Base-by-base conservation (phyloP, 2,113 vertebrate species). In the Mus pahari region DNA sequence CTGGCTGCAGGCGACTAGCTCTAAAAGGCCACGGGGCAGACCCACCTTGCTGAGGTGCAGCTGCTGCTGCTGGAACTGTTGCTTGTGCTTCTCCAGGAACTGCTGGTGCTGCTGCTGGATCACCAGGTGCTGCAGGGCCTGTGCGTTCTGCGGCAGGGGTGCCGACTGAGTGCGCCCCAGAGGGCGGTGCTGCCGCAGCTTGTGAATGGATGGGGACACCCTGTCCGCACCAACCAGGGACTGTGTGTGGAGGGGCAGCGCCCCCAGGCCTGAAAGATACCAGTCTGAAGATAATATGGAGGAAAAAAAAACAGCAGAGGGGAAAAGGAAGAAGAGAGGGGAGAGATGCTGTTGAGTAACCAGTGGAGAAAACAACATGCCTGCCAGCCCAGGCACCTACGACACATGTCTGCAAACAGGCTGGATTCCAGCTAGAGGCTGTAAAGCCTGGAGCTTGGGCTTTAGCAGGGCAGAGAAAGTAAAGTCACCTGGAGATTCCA, bases 41-140 rank as follows among this genome's bases (percentile, higher is more conserved):
- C 98, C 81, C 98, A 99, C 99, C 99, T 99, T 99, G 99, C 98
- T 99, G 98, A 99, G 98, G 98, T 99, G 99, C 97, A 99, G 99
- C 97, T 99, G 99, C 97, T 99, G 99, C 96, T 99, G 99, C 96
- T 99, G 99, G 98, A 99, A 99, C 95, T 99, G 99, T 97, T 99
- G 99, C 97, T 99, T 99, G 98, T 99, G 99, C 98, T 99, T 99
- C 98, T 99, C 99, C 98, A 99, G 98, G 98, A 99, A 99, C 98
- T 99, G 99, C 98, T 99, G 99, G 98, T 99, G 99, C 97, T 99
- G 99, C 98, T 99, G 99, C 98, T 99, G 99, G 97, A 99, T 99
- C 88, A 99, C 99, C 97, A 99, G 98, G 98, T 99, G 99, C 98
- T 99, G 99, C 97, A 99, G 98, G 82, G 99, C 99, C 98, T 99